phyloP scores from a whole-genome alignment of 2,113 vertebrate genomes.

The Silurus meridionalis region DNA sequence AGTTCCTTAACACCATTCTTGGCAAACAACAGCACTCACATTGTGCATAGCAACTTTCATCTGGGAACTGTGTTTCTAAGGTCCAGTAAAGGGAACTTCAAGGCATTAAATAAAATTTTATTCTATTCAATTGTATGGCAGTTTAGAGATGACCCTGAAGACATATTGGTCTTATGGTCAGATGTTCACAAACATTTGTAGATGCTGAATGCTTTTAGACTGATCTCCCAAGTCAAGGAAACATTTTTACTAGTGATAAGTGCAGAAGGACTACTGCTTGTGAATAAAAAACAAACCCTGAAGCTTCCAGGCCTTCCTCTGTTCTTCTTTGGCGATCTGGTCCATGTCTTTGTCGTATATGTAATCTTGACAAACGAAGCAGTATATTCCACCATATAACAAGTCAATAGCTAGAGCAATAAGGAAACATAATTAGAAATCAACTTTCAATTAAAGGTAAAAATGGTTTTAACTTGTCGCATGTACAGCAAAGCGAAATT shows the following conservation, averaged over 20 bases:
- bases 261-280: neutral
- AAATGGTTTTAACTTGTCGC: too few relatives aligned
- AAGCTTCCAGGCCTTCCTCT: slow-evolving; percentile 97
- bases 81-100: neutral
- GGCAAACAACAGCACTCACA: neutral
- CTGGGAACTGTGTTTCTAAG: neutral
- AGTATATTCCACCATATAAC: slow-evolving; percentile 97
- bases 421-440: neutral
- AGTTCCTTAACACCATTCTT: neutral
- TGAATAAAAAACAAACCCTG: slow-evolving; percentile 79
- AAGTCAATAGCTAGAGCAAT: slow-evolving; percentile 74
- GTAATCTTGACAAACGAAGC: slow-evolving; percentile 99
- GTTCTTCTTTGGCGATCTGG: slow-evolving; percentile 99
- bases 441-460: neutral
- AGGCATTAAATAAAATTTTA: neutral
- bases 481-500: too few relatives aligned
- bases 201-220: neutral
- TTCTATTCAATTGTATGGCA: neutral
- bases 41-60: neutral
- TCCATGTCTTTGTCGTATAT: slow-evolving; percentile 99
- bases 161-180: neutral
- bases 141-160: neutral
- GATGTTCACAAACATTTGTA: neutral
- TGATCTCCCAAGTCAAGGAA: neutral
- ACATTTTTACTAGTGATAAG: neutral